phyloP scores from a whole-genome alignment of 2,888 invertebrate genomes.

The Ormyrus pomaceus region DNA sequence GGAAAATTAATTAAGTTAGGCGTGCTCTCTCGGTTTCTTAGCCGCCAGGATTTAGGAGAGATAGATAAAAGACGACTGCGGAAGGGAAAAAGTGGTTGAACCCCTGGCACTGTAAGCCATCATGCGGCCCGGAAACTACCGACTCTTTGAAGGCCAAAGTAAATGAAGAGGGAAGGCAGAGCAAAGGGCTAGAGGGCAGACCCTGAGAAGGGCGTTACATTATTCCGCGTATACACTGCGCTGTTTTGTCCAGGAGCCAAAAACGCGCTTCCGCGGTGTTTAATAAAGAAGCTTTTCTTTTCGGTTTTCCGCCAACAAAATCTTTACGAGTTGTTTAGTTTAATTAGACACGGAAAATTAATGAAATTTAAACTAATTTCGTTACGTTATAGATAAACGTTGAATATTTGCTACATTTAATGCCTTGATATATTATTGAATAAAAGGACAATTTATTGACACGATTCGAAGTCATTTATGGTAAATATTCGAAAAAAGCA shows the following conservation, averaged over 20 bases:
- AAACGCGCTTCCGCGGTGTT: not conserved
- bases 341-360: no score
- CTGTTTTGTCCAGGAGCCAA: no score
- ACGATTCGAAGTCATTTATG: no score
- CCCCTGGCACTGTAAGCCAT: constrained; percentile 7
- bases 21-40: constrained; percentile 1
- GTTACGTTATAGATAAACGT: no score
- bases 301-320: no score
- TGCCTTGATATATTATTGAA: no score
- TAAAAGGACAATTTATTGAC: no score
- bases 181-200: constrained; percentile 19
- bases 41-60: not conserved
- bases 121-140: not conserved
- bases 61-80: not conserved
- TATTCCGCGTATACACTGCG: constrained; percentile 7
- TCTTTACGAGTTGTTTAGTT: no score
- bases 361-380: no score
- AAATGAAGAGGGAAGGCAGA: constrained; percentile 32
- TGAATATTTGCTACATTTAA: no score
- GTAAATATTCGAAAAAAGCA: no score
- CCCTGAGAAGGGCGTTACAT: not conserved
- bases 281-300: constrained; percentile 8
- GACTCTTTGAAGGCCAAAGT: constrained; percentile 28
- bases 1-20: constrained; percentile 51
- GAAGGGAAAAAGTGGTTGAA: constrained; percentile 20